Percentiles rank a stretch among this genome's conserved stretches.
These are phyloP conservation scores for Melanotaenia maccullochi DNA, from an alignment of 2,797 vertebrate species.

Conservation along the genomic window DNA sequence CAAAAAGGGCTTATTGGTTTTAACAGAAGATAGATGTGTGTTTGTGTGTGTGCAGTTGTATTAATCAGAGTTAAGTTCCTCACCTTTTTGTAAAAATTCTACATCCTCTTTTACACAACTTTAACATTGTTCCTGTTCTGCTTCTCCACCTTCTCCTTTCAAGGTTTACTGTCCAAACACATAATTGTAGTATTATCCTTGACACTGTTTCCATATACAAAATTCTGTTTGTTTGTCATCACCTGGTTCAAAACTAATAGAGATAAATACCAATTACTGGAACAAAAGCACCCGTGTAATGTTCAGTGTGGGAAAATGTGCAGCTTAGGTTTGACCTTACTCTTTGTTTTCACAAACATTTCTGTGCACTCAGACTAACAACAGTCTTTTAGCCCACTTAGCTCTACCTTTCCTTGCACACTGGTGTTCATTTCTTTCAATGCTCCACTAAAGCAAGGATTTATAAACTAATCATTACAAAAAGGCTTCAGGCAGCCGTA, in stretches of 20 bases:
- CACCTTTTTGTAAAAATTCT: constrained; percentile 60
- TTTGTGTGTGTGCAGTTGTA: constrained; percentile 2
- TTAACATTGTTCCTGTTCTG: constrained; percentile 21
- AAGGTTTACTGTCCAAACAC: not conserved
- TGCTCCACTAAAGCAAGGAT: not conserved
- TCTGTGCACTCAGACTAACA: not conserved
- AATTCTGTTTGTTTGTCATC: not conserved
- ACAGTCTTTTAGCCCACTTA: not conserved
- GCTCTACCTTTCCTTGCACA: not conserved
- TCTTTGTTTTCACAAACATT: not conserved
- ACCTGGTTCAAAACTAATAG: not conserved
- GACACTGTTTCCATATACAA: not conserved
- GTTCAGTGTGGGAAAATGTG: not conserved
- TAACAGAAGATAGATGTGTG: constrained; percentile 36
- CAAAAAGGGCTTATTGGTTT: constrained; percentile 62
- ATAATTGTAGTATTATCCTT: not conserved
- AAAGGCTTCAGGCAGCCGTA: constrained; percentile 14
- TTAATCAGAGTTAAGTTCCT: constrained; percentile 27
- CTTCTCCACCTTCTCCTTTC: constrained; percentile 20
- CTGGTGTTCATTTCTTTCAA: not conserved
- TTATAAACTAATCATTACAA: constrained; percentile 8
- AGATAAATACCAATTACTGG: not conserved
- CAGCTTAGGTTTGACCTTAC: not conserved
- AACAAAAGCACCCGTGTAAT: not conserved
- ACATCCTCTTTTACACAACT: constrained; percentile 37